These are phyloP conservation scores for Mesitornis unicolor DNA, from an alignment of 2,113 vertebrate species.

Conservation along the genomic window DNA sequence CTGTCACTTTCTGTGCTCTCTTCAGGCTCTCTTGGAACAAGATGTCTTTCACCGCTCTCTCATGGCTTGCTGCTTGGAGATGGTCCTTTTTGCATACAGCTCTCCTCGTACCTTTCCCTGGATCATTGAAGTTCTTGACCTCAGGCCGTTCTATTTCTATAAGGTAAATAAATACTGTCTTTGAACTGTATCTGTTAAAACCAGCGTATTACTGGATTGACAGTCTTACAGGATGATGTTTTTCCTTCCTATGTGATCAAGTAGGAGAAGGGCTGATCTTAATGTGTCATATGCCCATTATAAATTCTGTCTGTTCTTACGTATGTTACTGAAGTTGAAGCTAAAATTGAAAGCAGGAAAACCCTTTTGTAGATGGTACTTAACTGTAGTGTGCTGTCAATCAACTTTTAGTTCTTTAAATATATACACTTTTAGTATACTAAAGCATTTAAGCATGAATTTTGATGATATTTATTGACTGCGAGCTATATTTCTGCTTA, in stretches of 20 bases:
- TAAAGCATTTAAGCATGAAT: not conserved
- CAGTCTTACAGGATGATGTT: not conserved
- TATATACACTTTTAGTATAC: not conserved
- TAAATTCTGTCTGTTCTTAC: not conserved
- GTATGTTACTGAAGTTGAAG: not conserved
- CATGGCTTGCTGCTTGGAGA: conserved; percentile 92
- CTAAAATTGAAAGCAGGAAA: not conserved
- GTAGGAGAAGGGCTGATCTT: not conserved
- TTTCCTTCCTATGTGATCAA: not conserved
- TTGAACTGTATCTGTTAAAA: not conserved
- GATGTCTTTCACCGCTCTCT: conserved; percentile 93
- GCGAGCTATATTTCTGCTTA: not conserved
- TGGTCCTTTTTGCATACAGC: conserved; percentile 94
- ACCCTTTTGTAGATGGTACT: not conserved
- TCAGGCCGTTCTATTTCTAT: conserved; percentile 92
- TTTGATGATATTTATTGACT: not conserved
- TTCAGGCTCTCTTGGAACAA: conserved; percentile 89
- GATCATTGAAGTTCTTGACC: conserved; percentile 87
- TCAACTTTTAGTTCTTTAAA: not conserved
- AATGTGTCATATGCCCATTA: not conserved
- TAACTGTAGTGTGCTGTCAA: not conserved
- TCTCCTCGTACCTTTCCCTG: conserved; percentile 94
- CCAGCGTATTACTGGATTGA: fast-evolving
- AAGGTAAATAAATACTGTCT: conserved; percentile 76
- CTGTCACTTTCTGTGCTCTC: not conserved